A percentile compares a stretch with the other conserved stretches of the same genome.
phyloP scores from a whole-genome alignment of 2,888 invertebrate species.

The Kuschelorhynchus macadamiae region DNA sequence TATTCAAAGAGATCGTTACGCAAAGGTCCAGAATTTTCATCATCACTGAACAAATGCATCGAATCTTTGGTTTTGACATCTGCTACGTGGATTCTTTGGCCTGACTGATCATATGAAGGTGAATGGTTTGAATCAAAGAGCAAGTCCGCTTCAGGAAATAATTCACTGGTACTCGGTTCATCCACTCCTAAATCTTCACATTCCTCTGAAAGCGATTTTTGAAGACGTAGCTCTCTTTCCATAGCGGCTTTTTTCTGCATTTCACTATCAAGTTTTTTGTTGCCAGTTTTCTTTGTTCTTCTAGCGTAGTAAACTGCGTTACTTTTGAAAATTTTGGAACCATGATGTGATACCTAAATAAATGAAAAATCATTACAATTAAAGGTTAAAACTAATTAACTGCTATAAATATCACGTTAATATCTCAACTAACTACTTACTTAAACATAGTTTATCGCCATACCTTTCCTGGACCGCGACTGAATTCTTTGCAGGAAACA shows the following conservation, averaged over 20 bases:
- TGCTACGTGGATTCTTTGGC: conserved; percentile 64
- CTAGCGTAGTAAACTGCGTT: conserved; percentile 62
- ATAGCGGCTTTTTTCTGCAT: conserved; percentile 71
- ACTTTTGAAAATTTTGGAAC: conserved; percentile 60
- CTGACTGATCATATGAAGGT: conserved; percentile 75
- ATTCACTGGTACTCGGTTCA: conserved; percentile 83
- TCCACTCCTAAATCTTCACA: conserved; percentile 85
- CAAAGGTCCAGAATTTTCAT: conserved; percentile 63
- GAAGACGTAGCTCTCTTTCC: conserved; percentile 72
- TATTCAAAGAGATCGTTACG: conserved; percentile 66
- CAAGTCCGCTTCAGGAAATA: conserved; percentile 84
- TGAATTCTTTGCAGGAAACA: conserved; percentile 61
- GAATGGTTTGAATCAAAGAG: conserved; percentile 82
- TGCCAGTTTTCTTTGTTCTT: conserved; percentile 62
- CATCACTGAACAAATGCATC: conserved; percentile 65
- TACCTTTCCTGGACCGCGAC: conserved; percentile 66
- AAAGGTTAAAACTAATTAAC: too few relatives aligned
- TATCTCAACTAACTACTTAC: conserved; percentile 1
- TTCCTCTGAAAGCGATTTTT: conserved; percentile 84
- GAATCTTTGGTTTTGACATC: conserved; percentile 61
- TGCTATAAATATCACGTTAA: too few relatives aligned
- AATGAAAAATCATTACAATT: conserved; percentile 22
- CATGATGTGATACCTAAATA: conserved; percentile 55
- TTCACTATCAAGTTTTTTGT: conserved; percentile 63
- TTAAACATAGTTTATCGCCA: conserved; percentile 20